These are phyloP conservation scores for Tenthredo scrophulariae DNA, from an alignment of 2,888 invertebrate species.

Conservation along the genomic window DNA sequence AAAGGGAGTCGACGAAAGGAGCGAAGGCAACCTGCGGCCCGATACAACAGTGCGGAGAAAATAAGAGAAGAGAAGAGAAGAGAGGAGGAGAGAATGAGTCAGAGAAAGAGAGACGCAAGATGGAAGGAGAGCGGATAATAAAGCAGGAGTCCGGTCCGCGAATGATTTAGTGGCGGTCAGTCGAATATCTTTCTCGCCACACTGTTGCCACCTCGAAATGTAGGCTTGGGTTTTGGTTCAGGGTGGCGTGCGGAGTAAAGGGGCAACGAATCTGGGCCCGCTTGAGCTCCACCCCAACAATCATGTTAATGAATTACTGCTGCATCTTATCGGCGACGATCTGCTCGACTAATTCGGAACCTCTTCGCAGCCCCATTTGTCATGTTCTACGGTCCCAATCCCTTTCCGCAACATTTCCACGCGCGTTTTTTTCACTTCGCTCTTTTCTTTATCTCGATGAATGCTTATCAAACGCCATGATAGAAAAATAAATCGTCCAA, in stretches of 20 bases:
- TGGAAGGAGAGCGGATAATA: constrained; percentile 67
- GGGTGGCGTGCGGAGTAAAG: constrained; percentile 21
- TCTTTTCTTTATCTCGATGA: not conserved
- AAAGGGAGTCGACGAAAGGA: constrained; percentile 42
- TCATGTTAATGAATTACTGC: constrained; percentile 71
- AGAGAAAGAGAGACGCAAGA: constrained; percentile 53
- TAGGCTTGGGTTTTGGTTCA: constrained; percentile 32
- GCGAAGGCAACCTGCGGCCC: constrained; percentile 24
- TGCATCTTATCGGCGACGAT: constrained; percentile 65
- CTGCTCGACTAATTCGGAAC: constrained; percentile 65
- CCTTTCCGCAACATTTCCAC: not conserved
- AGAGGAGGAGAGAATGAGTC: constrained; percentile 1
- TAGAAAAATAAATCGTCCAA: not conserved
- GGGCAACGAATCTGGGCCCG: constrained; percentile 13
- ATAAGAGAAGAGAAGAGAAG: not conserved
- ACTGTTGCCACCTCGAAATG: constrained; percentile 71
- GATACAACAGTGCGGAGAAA: constrained; percentile 11
- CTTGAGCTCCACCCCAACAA: constrained; percentile 60
- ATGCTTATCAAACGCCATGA: not conserved
- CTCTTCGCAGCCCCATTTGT: constrained; percentile 61
- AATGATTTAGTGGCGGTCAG: constrained; percentile 74
- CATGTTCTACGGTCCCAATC: constrained; percentile 23
- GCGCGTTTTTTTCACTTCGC: not conserved
- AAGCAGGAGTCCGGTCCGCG: constrained; percentile 70
- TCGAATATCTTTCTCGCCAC: constrained; percentile 75